phyloP scores from a whole-genome alignment of 2,113 vertebrate genomes.

The Pangasianodon hypophthalmus region DNA sequence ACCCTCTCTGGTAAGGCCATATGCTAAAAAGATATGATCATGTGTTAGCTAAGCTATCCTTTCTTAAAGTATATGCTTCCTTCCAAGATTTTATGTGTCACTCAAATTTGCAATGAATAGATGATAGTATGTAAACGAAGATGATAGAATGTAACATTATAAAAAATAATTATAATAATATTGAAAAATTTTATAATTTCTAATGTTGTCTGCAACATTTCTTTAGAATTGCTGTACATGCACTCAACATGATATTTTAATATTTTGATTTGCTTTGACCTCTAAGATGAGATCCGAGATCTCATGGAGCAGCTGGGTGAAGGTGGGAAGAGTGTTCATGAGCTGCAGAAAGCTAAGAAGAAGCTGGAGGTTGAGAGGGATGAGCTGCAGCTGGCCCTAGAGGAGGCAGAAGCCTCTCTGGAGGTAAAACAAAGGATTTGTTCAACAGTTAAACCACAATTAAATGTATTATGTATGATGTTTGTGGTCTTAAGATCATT shows the following conservation, averaged over 20 bases:
- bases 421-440: constrained; percentile 64
- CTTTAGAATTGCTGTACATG: not conserved
- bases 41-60: not conserved
- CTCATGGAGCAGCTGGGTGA: constrained; percentile 76
- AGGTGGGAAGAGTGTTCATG: constrained; percentile 68
- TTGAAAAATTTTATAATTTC: too few species aligned
- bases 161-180: not conserved
- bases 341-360: constrained; percentile 75
- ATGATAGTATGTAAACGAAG: not conserved
- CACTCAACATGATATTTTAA: not conserved
- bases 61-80: not conserved
- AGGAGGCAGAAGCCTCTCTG: constrained; percentile 74
- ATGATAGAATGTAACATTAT: not conserved
- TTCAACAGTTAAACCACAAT: not conserved
- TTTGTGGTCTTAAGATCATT: not conserved
- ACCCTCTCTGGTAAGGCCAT: constrained; percentile 65
- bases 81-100: not conserved
- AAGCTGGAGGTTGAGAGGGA: constrained; percentile 75
- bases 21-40: not conserved
- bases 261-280: not conserved
- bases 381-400: constrained; percentile 78
- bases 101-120: not conserved
- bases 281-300: constrained; percentile 77
- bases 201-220: not conserved
- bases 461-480: not conserved